Conservation (phyloP, 2,888 invertebrate genomes). For the Dryobota labecula region DNA sequence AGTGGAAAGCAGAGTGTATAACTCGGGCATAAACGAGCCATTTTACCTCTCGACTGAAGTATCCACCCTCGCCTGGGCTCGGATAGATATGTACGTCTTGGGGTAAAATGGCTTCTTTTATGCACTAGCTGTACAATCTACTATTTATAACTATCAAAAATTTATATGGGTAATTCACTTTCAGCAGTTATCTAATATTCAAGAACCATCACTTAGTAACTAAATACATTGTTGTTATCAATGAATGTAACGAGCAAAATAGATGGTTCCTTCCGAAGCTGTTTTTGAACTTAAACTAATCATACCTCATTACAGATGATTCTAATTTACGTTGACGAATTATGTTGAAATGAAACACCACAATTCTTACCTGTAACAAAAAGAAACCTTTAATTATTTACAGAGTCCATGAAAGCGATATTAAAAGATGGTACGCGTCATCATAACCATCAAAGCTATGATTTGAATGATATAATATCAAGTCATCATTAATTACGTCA, state of each 20-base stretch:
- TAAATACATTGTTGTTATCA: not conserved
- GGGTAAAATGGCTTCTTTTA: no score
- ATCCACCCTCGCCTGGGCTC: no score
- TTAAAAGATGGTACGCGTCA: not conserved
- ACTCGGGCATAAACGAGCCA: no score
- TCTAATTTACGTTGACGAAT: not conserved
- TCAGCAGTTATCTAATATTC: not conserved
- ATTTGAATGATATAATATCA: not conserved
- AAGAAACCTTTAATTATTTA: not conserved
- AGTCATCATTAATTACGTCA: not conserved
- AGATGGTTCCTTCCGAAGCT: not conserved
- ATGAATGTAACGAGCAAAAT: not conserved
- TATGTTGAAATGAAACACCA: conserved; percentile 1
- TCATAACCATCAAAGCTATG: no score
- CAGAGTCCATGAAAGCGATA: not conserved
- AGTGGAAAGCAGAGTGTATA: no score
- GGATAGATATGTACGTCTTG: no score
- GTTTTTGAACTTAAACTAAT: conserved; percentile 8
- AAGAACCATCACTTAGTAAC: not conserved
- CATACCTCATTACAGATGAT: conserved; percentile 25
- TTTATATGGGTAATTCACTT: no score
- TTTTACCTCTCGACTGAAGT: no score
- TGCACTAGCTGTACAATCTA: no score
- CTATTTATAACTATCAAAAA: no score
- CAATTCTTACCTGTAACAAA: conserved; percentile 57